Base-by-base conservation (phyloP, 2,888 invertebrate genomes). In the Polymixis flavicincta region DNA sequence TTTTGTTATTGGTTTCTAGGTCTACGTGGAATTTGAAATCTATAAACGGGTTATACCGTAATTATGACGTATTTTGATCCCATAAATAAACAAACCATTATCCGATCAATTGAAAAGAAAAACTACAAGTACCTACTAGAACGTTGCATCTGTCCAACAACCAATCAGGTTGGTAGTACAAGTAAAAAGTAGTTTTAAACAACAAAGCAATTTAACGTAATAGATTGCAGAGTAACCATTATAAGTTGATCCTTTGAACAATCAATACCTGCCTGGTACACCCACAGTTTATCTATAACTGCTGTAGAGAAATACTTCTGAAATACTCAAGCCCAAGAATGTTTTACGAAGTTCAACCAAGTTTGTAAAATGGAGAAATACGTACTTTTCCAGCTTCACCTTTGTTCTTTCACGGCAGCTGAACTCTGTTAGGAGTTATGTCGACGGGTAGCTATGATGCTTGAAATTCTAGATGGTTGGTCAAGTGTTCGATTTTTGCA, bases 311-410 rank as follows among this genome's bases (percentile, higher is more conserved):
- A 83, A 83, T 78, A 83, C 85, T 83, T 85, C 32, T 71, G 63
- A 83, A 85, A 83, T 85, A 69, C 78, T 74, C 66, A 76, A 85
- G 86, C 61, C 78, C 55, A 83, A 85, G 86, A 83, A 83, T 85
- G 70, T 85, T 83, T 78, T 61, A 76, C 60, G 52, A 78, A 85
- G 79, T 83, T 83, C 71, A 74, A 59, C 68, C 68, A 78, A 85
- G 69, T 83, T 83, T 85, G 74, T 83, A 83, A 83, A 82, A 85
- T 85, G 71, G 83, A 67, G 66, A 67, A 82, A 71, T 81, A 74
- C 69, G 69, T 82, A 85, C 83, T 82, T 82, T 85, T 82, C 57
- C 67, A 71, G 85, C 77, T 85, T 85, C 67, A 74, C 61, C 71
- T 76, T 82, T 76, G 69, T 82, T 76, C 82, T 82, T 78, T 82